These are phyloP conservation scores for Anoplolepis gracilipes DNA, from an alignment of 1,140 invertebrate species.

Conservation along the genomic window DNA sequence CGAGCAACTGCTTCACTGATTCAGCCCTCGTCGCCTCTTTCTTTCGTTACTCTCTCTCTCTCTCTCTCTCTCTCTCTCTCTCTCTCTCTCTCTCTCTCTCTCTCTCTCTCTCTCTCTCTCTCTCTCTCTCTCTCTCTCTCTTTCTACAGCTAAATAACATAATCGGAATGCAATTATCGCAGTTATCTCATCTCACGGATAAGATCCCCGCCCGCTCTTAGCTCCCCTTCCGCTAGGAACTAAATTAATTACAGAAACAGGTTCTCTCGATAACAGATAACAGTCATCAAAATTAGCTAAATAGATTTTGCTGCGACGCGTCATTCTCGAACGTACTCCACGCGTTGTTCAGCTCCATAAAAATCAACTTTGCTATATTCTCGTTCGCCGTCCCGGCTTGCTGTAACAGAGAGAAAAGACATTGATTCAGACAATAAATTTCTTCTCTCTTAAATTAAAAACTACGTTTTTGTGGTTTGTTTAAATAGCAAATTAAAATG, in stretches of 20 bases:
- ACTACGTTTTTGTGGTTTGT: neutral
- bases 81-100: neutral
- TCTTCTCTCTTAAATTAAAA: constrained; percentile 14
- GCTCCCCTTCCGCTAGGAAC: constrained; percentile 74
- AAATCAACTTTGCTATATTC: constrained; percentile 97
- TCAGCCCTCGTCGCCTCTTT: constrained; percentile 60
- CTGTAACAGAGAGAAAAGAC: constrained; percentile 87
- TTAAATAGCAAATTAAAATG: constrained; percentile 16
- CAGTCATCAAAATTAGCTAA: constrained; percentile 87
- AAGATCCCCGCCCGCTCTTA: constrained; percentile 71
- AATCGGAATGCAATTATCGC: constrained; percentile 80
- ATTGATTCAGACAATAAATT: neutral
- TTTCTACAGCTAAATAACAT: constrained; percentile 77
- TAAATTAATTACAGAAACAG: constrained; percentile 78
- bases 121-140: constrained; percentile 35
- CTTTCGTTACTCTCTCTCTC: constrained; percentile 9
- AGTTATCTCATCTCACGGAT: constrained; percentile 78
- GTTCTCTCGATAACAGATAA: constrained; percentile 79
- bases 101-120: constrained; percentile 21
- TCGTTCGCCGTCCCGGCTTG: constrained; percentile 96
- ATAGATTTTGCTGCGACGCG: constrained; percentile 93
- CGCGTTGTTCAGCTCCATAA: constrained; percentile 99
- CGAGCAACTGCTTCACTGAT: constrained; percentile 61
- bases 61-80: constrained; percentile 49
- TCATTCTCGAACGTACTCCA: constrained; percentile 99